A percentile compares a stretch with the other conserved stretches of the same genome.
phyloP scores from a whole-genome alignment of 2,888 invertebrate genomes.

The Galerucella calmariensis region DNA sequence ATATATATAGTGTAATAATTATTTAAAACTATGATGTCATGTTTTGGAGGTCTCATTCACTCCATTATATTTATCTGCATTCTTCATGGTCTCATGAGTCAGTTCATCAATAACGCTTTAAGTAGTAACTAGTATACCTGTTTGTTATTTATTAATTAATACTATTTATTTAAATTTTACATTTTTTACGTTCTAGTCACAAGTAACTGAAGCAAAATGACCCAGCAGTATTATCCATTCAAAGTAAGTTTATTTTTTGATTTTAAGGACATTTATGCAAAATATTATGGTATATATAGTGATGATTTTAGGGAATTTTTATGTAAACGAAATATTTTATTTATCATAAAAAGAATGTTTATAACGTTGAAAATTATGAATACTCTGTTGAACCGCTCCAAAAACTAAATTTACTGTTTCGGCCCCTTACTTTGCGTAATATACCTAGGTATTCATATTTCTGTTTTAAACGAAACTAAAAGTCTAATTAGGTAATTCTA shows the following conservation, averaged over 20 bases:
- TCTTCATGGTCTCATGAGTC: constrained; percentile 41
- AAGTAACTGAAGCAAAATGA: constrained; percentile 51
- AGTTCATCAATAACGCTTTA: constrained; percentile 37
- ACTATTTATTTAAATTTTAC: constrained; percentile 22
- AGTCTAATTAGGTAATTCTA: too few species aligned
- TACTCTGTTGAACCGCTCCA: too few species aligned
- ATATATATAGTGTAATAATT: constrained; percentile 51
- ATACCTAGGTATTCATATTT: too few species aligned
- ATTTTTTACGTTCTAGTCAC: constrained; percentile 51
- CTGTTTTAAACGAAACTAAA: too few species aligned
- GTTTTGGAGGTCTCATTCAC: constrained; percentile 28
- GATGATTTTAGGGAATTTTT: not conserved
- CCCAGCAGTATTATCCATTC: constrained; percentile 86
- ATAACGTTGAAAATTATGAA: too few species aligned
- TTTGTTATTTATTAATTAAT: constrained; percentile 39
- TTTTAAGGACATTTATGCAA: not conserved
- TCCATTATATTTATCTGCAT: constrained; percentile 40
- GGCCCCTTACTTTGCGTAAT: too few species aligned
- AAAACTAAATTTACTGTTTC: too few species aligned
- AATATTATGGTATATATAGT: not conserved
- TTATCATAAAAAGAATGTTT: too few species aligned
- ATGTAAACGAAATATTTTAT: too few species aligned
- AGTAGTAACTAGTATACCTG: constrained; percentile 42
- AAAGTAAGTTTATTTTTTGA: constrained; percentile 71
- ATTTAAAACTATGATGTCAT: constrained; percentile 58